Conservation (phyloP, 2,113 vertebrate genomes). For the Etia nguti region DNA sequence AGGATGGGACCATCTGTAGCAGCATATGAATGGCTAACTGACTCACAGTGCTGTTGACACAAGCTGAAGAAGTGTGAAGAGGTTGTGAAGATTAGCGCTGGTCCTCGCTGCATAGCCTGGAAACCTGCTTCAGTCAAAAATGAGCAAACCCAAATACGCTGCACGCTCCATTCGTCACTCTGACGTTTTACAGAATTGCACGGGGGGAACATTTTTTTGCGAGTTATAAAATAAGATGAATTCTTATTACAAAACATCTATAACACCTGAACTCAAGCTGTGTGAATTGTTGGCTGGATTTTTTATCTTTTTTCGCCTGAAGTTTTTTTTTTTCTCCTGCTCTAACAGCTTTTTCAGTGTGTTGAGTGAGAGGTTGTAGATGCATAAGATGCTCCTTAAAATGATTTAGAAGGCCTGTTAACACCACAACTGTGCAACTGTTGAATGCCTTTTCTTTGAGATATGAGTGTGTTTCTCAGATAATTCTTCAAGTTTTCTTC, state of each 20-base stretch:
- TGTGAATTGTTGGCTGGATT: not conserved
- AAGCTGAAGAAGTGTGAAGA: constrained; percentile 63
- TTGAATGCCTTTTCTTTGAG: not conserved
- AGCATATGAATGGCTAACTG: constrained; percentile 67
- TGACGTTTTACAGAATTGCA: constrained; percentile 51
- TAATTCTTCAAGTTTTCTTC: not conserved
- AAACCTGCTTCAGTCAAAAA: constrained; percentile 49
- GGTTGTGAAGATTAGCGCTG: constrained; percentile 61
- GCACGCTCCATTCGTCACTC: constrained; percentile 45
- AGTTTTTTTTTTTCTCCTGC: not conserved
- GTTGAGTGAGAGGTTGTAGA: not conserved
- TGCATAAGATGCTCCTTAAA: not conserved
- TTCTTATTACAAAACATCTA: constrained; percentile 25
- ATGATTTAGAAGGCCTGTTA: not conserved
- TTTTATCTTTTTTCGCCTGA: not conserved
- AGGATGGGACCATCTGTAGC: constrained; percentile 61
- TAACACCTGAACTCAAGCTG: constrained; percentile 1
- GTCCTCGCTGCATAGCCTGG: constrained; percentile 33
- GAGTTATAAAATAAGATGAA: constrained; percentile 27
- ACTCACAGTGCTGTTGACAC: constrained; percentile 63
- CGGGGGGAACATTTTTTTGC: not conserved
- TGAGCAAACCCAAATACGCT: constrained; percentile 42
- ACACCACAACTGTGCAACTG: not conserved
- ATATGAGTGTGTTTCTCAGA: not conserved
- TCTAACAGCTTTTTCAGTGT: not conserved